Percentiles rank a stretch among this genome's conserved stretches.
Evolutionary conservation across 2,888 invertebrate species (phyloP).

Genomic region (Lasioglossum vierecki): DNA sequence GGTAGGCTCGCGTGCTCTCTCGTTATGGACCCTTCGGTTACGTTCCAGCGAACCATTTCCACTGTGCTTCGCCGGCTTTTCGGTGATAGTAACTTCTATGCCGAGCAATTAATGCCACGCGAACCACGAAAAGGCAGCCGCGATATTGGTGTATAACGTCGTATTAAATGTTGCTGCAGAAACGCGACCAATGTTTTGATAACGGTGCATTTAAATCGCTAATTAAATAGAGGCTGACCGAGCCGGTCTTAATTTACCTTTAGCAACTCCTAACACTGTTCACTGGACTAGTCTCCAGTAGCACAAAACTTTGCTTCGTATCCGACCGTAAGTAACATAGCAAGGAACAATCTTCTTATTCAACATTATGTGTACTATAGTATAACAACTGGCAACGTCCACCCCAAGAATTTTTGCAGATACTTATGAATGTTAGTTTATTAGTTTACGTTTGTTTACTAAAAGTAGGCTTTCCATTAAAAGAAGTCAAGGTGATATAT

Average conservation of each 20-base stretch:
- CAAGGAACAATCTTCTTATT: no score
- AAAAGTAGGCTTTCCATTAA: no score
- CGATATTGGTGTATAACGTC: constrained; percentile 36
- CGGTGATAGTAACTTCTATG: constrained; percentile 62
- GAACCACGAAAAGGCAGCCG: constrained; percentile 44
- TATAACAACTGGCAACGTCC: no score
- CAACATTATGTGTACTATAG: no score
- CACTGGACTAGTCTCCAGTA: no score
- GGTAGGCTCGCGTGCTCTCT: constrained; percentile 50
- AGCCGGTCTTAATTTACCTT: neutral
- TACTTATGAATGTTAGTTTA: no score
- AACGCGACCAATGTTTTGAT: constrained; percentile 2
- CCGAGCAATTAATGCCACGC: constrained; percentile 59
- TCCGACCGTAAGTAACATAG: no score
- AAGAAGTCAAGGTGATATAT: no score
- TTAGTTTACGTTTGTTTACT: no score
- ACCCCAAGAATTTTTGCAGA: no score
- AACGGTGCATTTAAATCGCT: constrained; percentile 25
- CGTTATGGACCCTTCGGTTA: constrained; percentile 66
- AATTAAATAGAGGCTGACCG: neutral
- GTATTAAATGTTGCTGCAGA: constrained; percentile 27
- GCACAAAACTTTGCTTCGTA: no score
- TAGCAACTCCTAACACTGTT: neutral
- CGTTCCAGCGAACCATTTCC: constrained; percentile 71
- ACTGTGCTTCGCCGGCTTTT: constrained; percentile 69